Evolutionary conservation across 2,888 invertebrate genomes (phyloP).

Genomic region (Pyrochroa serraticornis): DNA sequence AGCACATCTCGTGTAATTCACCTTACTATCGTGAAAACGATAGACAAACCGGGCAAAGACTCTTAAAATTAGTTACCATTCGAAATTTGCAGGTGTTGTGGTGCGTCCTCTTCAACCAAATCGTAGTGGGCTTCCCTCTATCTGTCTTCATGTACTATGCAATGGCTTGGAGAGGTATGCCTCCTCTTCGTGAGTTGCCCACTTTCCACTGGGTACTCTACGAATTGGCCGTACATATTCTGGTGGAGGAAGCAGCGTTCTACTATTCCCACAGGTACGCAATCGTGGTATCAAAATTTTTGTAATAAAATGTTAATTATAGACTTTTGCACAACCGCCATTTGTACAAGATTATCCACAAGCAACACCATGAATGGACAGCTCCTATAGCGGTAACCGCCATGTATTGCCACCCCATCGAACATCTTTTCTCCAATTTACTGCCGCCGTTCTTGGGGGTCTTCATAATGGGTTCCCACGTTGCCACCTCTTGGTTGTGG

Average conservation of each 20-base stretch:
- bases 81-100: constrained; percentile 64
- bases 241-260: constrained; percentile 81
- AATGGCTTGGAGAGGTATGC: constrained; percentile 72
- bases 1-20: too few species aligned
- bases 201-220: constrained; percentile 79
- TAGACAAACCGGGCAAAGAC: too few species aligned
- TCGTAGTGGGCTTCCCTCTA: constrained; percentile 71
- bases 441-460: constrained; percentile 79
- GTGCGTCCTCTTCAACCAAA: constrained; percentile 76
- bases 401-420: constrained; percentile 79
- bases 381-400: constrained; percentile 84
- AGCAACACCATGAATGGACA: constrained; percentile 88
- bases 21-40: too few species aligned
- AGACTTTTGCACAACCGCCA: constrained; percentile 75
- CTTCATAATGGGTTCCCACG: constrained; percentile 74
- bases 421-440: constrained; percentile 78
- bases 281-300: not conserved
- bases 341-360: constrained; percentile 82
- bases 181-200: constrained; percentile 71
- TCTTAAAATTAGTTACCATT: too few species aligned
- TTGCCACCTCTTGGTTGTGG: constrained; percentile 81
- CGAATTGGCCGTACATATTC: constrained; percentile 73
- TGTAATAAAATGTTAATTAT: constrained; percentile 35
- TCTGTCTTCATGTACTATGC: constrained; percentile 66
- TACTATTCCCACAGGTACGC: constrained; percentile 81